Percentiles rank a stretch among this genome's conserved stretches.
Conservation (phyloP, 2,797 vertebrate species). For the Sebastes alutus region DNA sequence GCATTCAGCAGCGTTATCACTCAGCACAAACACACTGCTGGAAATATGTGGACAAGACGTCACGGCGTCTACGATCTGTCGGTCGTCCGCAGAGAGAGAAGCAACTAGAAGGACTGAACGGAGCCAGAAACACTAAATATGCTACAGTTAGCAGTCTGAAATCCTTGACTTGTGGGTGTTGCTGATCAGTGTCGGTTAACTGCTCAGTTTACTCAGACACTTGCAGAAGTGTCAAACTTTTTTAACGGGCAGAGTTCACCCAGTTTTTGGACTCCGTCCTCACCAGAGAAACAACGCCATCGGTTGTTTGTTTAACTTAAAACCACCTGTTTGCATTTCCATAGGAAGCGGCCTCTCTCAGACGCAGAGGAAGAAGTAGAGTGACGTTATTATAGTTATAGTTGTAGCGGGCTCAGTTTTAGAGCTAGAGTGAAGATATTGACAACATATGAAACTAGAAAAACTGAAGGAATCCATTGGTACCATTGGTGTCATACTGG, state of each 20-base stretch:
- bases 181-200: not conserved
- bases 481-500: no score
- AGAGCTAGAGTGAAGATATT: no score
- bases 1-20: slow-evolving; percentile 35
- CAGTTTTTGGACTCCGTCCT: not conserved
- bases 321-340: not conserved
- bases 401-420: no score
- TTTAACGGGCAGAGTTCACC: not conserved
- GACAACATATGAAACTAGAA: no score
- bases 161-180: not conserved
- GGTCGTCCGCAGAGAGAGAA: not conserved
- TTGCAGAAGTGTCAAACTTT: not conserved
- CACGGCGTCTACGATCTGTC: not conserved
- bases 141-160: not conserved
- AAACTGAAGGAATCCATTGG: no score
- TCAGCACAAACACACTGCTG: slow-evolving; percentile 16
- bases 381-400: not conserved
- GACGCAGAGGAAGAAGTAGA: not conserved
- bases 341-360: not conserved
- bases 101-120: not conserved
- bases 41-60: slow-evolving; percentile 2
- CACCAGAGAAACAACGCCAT: not conserved
- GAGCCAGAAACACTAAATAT: not conserved
- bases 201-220: not conserved
- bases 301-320: not conserved